Base-by-base conservation (phyloP, 2,113 vertebrate species). In the Brachirus orientalis region DNA sequence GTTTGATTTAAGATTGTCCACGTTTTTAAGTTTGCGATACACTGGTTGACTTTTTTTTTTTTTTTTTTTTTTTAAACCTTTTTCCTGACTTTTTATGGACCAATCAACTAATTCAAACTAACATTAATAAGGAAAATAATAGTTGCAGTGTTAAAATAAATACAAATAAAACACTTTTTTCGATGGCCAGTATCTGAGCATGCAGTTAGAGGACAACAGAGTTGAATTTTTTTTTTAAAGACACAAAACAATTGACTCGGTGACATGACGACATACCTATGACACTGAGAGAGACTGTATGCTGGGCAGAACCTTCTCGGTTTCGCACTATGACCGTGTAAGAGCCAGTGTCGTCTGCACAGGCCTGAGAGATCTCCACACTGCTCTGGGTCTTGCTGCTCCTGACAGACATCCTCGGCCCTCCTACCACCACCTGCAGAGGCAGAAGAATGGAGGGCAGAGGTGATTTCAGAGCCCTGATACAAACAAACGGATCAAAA, bases 261-360 rank as follows among this genome's bases (percentile, higher is more conserved):
- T 28, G 28, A 28, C 28, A 28, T 28, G 3, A 28, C 6, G 28
- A 28, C 28, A 78, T 50, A 94, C 94, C 92, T 28, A 90, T 77
- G 58, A 94, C 90, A 18, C 81, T 75, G 56, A 95, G 89, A n/a
- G 53, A 86, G 10, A 90, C 60, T 0, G 86, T 93, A 50, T 93
- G 92, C n/a, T 91, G 87, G 33, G 80, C 83, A 1, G 75, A 87
- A 10, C 92, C 90, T 50, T 54, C 38, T 46, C 73, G 51, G 79
- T 90, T 91, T 40, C 63, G 79, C 6, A 91, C 90, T 5, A 93
- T 17, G 0, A 93, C 16, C 0, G 90, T 90, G 85, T 94, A 94
- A 3, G 56, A 87, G 59, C 94, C 94, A 0, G 72, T 53, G 55
- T 94, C 92, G 0, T 73, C 79, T 14, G 85, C 74, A 46, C 71